Base-by-base conservation (phyloP, 1,140 invertebrate genomes). In the Acyrthosiphon pisum region DNA sequence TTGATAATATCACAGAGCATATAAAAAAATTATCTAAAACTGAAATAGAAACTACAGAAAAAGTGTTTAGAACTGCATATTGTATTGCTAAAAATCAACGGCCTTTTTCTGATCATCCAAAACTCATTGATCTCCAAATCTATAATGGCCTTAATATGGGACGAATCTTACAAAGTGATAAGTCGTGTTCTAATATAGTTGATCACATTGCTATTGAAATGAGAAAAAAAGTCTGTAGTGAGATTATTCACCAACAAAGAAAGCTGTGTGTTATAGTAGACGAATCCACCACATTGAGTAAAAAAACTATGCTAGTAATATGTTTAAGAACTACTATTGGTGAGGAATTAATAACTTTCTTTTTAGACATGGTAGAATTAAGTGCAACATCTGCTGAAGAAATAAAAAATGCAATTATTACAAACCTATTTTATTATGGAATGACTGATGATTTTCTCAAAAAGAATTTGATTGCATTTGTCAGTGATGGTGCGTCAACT, bases 61-160 rank as follows among this genome's bases (percentile, higher is more conserved):
- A 30, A 30, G 50, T 88, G 9, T 88, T 88, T 88, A 88, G 87
- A 88, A 88, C 48, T 30, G 87, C 87, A 46, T 88, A 88, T 88
- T 88, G 20, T 23, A 88, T 88, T 88, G 44, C 48, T 11, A 88
- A 88, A 88, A 88, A 88, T 88, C 87, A 88, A 48, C 87, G 48
- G 20, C 87, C 87, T n/a, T 88, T 50, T n/a, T 50, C 22, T 88
- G 87, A 88, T n/a, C n/a, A 50, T n/a, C 87, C 87, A 50, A 88
- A 88, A 88, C 50, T 88, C 50, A n/a, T 88, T n/a, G 87, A 88
- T 35, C 30, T 88, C 23, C 83, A 86, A 86, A 86, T 44, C 9
- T 30, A 44, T 18, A 86, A 86, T 86, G 22, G 6, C 30, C 30
- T 44, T 20, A 44, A 86, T 23, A 86, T 44, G 44, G 83, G 68